Conservation (phyloP, 2,113 vertebrate species). For the Lycaon pictus region DNA sequence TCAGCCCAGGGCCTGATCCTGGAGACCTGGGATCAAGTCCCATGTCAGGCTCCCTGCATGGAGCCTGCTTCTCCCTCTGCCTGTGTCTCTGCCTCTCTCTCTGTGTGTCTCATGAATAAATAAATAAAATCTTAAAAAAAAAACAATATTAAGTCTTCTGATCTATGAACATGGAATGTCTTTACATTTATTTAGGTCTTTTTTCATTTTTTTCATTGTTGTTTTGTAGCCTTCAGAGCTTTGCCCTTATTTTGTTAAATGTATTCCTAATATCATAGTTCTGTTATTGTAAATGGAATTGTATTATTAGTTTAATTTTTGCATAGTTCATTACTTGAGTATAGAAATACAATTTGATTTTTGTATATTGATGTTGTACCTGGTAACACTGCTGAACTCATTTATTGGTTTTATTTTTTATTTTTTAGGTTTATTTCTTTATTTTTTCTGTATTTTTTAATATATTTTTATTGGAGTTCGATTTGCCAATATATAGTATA, state of each 20-base stretch:
- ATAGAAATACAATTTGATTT: not conserved
- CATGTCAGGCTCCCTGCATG: no score
- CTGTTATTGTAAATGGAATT: not conserved
- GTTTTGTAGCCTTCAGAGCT: not conserved
- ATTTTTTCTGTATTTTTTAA: no score
- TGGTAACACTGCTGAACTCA: not conserved
- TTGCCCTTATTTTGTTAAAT: not conserved
- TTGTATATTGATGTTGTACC: not conserved
- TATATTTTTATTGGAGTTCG: no score
- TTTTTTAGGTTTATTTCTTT: no score
- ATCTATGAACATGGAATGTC: not conserved
- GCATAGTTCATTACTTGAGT: not conserved
- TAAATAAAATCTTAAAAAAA: no score
- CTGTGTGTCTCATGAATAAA: no score
- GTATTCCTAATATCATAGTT: not conserved
- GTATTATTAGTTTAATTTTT: not conserved
- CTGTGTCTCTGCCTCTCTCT: no score
- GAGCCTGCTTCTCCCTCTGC: no score
- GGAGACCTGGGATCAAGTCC: no score
- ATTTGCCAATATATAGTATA: no score
- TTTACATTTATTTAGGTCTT: not conserved
- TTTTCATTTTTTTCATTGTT: not conserved
- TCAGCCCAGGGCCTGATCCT: no score
- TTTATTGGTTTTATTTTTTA: not conserved
- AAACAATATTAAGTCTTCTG: not conserved